Evolutionary conservation across 2,888 invertebrate genomes (phyloP).

Genomic region (Morpho helenor): DNA sequence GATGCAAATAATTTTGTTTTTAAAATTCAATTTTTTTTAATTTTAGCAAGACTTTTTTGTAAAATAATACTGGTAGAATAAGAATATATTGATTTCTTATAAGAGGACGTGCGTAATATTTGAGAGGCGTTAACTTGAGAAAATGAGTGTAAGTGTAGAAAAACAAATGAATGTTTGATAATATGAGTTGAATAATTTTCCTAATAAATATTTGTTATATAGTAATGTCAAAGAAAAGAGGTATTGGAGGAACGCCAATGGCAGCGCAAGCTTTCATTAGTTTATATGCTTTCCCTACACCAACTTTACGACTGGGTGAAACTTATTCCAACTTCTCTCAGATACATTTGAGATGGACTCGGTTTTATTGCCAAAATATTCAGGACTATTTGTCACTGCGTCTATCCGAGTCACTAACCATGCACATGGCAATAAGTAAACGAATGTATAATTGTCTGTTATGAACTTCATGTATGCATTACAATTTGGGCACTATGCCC

Average conservation of each 20-base stretch:
- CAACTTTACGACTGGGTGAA: conserved; percentile 60
- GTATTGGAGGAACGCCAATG: conserved; percentile 55
- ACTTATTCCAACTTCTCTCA: conserved; percentile 52
- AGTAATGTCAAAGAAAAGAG: conserved; percentile 32
- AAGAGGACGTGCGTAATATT: not conserved
- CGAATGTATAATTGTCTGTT: conserved; percentile 7
- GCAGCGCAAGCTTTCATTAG: conserved; percentile 43
- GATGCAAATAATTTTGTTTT: too few species aligned
- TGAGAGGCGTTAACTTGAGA: not conserved
- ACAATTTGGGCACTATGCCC: conserved; percentile 41
- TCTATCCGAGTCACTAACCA: conserved; percentile 11
- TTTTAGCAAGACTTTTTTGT: too few species aligned
- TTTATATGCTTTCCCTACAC: conserved; percentile 44
- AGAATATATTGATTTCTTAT: too few species aligned
- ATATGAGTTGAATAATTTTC: conserved; percentile 5
- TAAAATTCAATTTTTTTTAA: too few species aligned
- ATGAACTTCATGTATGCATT: conserved; percentile 7
- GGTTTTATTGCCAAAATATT: conserved; percentile 27
- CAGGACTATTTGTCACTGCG: conserved; percentile 5
- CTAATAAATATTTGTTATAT: conserved; percentile 11
- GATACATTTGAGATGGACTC: conserved; percentile 28
- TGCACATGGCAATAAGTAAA: conserved; percentile 13
- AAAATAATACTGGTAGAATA: too few species aligned
- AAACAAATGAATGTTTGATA: not conserved
- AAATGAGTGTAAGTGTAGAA: not conserved